Base-by-base conservation (phyloP, 2,888 invertebrate species). In the Cryptosula pallasiana region DNA sequence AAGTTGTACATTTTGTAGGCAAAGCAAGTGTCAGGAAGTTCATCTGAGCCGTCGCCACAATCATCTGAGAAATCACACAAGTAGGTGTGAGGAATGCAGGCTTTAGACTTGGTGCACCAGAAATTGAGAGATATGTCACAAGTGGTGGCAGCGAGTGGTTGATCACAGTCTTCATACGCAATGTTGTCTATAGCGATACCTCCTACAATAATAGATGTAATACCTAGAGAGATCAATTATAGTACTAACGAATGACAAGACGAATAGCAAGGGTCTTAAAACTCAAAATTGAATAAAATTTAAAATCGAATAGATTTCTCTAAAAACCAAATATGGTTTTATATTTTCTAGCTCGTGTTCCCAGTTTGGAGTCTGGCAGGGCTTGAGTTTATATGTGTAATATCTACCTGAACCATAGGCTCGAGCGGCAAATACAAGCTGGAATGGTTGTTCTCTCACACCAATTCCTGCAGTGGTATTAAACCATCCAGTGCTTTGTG, bases 1-100 rank as follows among this genome's bases (percentile, higher is more conserved):
- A 81, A 81, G 74, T 78, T 76, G 70, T 75, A 77, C 71, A 73
- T 74, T 58, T 74, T 73, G 75, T 79, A 81, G 1, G 23, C 58
- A 27, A 36, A 35, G 74, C 81, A 81, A 20, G 69, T 69, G 20
- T 54, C n/a, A 29, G 29, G 55, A 5, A 54, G 35, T 58, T 76
- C 76, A 36, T 76, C 76, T n/a, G 75, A 72, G 36, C 58, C 54
- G 55, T 76, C 75, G 1, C 74, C 75, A 55, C 76, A 76, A 55
- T 76, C 73, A 54, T 76, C 72, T 0, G 71, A 36, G 20, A 76
- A 71, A 72, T 76, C 75, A 69, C 76, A 76, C n/a, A 76, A n/a
- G 20, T 36, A 25, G 27, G 69, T 35, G 5, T 13, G 25, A 32
- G 34, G 23, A n/a, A 75, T 71, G 58, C 75, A 75, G 0, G 74